These are phyloP conservation scores for Corydoras maculifer DNA, from an alignment of 2,113 vertebrate species.

Conservation along the genomic window DNA sequence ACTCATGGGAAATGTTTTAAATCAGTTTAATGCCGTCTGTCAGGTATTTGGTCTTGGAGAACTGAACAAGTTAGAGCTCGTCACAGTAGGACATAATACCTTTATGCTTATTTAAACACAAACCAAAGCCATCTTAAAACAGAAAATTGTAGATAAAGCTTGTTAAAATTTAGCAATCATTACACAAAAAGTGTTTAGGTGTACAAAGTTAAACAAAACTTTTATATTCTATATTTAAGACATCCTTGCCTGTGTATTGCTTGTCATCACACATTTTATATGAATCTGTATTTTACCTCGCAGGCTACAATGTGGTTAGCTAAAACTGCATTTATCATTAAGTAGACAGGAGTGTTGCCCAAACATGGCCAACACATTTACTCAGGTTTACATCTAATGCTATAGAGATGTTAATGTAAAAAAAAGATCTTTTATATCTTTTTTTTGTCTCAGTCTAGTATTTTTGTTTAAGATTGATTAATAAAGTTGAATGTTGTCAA, in stretches of 20 bases:
- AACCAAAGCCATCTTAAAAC: neutral
- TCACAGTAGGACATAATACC: slow-evolving; percentile 22
- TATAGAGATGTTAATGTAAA: neutral
- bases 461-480: no score
- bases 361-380: neutral
- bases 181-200: no score
- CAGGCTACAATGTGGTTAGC: neutral
- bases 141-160: neutral
- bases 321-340: slow-evolving; percentile 2
- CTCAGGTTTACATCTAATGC: neutral
- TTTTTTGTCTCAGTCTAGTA: no score
- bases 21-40: slow-evolving; percentile 15
- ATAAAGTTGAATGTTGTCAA: no score
- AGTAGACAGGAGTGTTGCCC: neutral
- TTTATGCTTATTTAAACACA: neutral
- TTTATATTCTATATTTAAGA: no score
- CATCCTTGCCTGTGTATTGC: neutral
- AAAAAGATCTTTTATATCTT: no score
- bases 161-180: neutral
- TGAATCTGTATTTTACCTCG: neutral
- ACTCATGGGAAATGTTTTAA: slow-evolving; percentile 10
- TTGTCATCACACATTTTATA: neutral
- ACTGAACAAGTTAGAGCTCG: slow-evolving; percentile 35
- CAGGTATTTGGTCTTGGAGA: slow-evolving; percentile 31
- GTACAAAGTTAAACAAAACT: no score